These are phyloP conservation scores for Crax fasciolata DNA, from an alignment of 2,797 vertebrate species.

Conservation along the genomic window DNA sequence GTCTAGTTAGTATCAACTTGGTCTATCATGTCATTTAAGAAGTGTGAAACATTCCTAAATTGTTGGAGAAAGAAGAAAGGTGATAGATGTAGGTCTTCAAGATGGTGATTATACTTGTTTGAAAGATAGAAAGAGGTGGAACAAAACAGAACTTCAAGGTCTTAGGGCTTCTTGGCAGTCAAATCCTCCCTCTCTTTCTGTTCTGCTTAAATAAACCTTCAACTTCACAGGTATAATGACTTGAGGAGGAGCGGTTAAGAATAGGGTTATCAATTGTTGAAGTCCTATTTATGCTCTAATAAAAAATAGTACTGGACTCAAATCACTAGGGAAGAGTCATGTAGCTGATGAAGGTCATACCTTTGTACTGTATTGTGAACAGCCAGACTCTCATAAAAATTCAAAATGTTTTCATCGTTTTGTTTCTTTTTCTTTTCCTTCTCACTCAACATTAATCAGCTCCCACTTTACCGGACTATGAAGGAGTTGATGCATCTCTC, in stretches of 20 bases:
- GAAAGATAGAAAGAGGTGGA: background rate
- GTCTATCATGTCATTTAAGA: background rate
- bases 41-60: background rate
- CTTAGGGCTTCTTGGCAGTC: background rate
- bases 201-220: background rate
- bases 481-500: conserved; percentile 93
- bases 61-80: background rate
- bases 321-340: background rate
- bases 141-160: background rate
- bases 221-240: background rate
- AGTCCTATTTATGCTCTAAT: background rate
- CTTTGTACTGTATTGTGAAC: background rate
- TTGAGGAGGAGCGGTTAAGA: background rate
- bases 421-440: conserved; percentile 32
- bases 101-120: background rate
- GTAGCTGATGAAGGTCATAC: background rate
- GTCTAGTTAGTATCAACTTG: background rate
- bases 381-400: background rate
- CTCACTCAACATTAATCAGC: conserved; percentile 80
- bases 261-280: background rate
- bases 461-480: conserved; percentile 96
- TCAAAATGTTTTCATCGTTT: conserved; percentile 4
- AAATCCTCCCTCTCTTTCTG: background rate
- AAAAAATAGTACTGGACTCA: background rate
- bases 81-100: background rate